Percentiles rank a stretch among this genome's conserved stretches.
phyloP scores from a whole-genome alignment of 2,888 invertebrate species.

The Macrophya annulata region DNA sequence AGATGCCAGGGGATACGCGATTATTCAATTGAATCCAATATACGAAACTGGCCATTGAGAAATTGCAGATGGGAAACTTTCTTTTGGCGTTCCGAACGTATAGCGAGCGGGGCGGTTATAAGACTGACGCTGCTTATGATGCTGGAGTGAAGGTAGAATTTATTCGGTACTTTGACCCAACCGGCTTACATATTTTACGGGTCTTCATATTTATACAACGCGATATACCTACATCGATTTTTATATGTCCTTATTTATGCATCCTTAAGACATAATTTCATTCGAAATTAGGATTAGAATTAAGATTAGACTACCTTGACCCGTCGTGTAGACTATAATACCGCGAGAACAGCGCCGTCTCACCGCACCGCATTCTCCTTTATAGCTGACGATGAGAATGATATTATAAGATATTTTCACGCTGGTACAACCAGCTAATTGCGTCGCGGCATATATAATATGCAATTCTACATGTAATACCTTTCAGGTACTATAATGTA shows the following conservation, averaged over 20 bases:
- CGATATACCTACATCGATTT: not conserved
- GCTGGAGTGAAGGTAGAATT: not conserved
- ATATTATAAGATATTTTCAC: slow-evolving; percentile 17
- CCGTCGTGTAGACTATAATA: not conserved
- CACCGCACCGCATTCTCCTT: slow-evolving; percentile 15
- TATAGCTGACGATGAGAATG: not conserved
- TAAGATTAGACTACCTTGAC: slow-evolving; percentile 35
- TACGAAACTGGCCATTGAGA: slow-evolving; percentile 75
- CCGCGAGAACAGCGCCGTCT: not conserved
- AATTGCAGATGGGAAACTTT: slow-evolving; percentile 79
- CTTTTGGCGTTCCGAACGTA: slow-evolving; percentile 74
- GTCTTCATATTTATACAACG: not conserved
- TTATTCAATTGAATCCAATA: slow-evolving; percentile 80
- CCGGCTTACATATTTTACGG: not conserved
- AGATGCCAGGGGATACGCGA: slow-evolving; percentile 63
- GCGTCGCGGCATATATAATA: slow-evolving; percentile 33
- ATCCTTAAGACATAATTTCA: not conserved
- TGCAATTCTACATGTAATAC: slow-evolving; percentile 31
- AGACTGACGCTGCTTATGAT: too few species aligned
- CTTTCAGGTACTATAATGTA: not conserved
- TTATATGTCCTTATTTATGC: not conserved
- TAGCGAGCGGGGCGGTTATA: not conserved
- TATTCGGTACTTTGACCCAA: slow-evolving; percentile 15
- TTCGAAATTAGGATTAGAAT: slow-evolving; percentile 11
- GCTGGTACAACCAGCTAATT: not conserved